Percentiles rank a stretch among this genome's conserved stretches.
Evolutionary conservation across 2,113 vertebrate species (phyloP).

Genomic region (Myiagra hebetior): DNA sequence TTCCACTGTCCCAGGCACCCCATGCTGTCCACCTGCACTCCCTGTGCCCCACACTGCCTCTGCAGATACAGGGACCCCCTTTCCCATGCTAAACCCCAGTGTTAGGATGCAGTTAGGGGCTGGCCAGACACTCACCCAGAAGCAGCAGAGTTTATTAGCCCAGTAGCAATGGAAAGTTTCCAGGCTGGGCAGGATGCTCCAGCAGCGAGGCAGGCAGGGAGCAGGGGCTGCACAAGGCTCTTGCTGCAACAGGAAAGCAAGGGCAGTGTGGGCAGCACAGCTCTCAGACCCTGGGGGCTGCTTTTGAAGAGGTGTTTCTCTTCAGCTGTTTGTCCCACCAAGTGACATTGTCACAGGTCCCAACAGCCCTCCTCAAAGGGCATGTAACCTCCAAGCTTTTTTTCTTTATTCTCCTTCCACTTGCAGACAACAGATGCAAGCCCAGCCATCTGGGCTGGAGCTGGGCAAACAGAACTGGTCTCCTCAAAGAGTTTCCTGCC

Average conservation of each 20-base stretch:
- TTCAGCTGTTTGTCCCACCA: neutral
- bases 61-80: neutral
- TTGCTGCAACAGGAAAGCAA: neutral
- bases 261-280: neutral
- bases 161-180: neutral
- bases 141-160: neutral
- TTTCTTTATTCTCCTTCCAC: neutral
- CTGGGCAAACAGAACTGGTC: neutral
- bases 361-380: neutral
- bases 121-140: neutral
- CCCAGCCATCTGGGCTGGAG: no score
- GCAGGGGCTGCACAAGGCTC: neutral
- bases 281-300: neutral
- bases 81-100: neutral
- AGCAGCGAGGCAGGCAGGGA: fast-evolving
- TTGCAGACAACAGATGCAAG: fast-evolving
- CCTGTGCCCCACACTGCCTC: neutral
- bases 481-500: neutral
- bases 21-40: fast-evolving
- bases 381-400: fast-evolving
- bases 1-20: neutral
- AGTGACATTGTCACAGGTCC: neutral
- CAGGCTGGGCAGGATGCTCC: neutral
- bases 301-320: neutral
- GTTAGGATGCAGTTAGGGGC: neutral